A percentile compares a stretch with the other conserved stretches of the same genome.
These are phyloP conservation scores for Macrostomum cliftonense DNA, from an alignment of 2,888 invertebrate species.

Conservation along the genomic window DNA sequence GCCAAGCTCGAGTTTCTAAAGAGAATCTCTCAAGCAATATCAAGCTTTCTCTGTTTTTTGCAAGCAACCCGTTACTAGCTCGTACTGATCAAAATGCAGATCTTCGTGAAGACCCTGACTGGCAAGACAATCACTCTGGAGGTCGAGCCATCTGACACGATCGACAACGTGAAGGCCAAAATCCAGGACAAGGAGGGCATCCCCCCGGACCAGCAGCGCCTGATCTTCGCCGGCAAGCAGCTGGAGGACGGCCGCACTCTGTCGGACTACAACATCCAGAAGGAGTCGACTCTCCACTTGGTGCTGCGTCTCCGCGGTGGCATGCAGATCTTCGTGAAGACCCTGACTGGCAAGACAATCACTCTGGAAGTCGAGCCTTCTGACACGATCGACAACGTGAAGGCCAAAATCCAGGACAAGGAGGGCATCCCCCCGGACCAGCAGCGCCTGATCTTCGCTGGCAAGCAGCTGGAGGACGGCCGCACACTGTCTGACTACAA, in stretches of 20 bases:
- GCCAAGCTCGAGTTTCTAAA: too few relatives aligned
- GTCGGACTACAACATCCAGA: conserved; percentile 83
- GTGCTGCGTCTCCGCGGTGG: conserved; percentile 82
- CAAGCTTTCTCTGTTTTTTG: too few relatives aligned
- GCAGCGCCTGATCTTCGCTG: conserved; percentile 72
- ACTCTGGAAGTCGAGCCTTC: conserved; percentile 51
- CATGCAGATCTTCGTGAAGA: conserved; percentile 67
- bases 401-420: conserved; percentile 45
- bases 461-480: conserved; percentile 84
- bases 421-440: conserved; percentile 50
- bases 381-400: conserved; percentile 83
- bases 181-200: conserved; percentile 45
- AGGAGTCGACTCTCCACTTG: conserved; percentile 74
- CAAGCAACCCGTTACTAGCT: too few relatives aligned
- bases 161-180: conserved; percentile 67
- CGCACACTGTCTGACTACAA: conserved; percentile 78
- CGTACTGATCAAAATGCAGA: conserved; percentile 54
- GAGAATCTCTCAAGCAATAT: too few relatives aligned
- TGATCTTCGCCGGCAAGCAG: conserved; percentile 84
- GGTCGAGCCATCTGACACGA: conserved; percentile 66
- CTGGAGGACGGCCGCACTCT: conserved; percentile 79
- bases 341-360: conserved; percentile 36
- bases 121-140: conserved; percentile 37
- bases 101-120: conserved; percentile 45
- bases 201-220: conserved; percentile 55